Evolutionary conservation across 2,797 vertebrate genomes (phyloP).

Genomic region (Agapornis canus): DNA sequence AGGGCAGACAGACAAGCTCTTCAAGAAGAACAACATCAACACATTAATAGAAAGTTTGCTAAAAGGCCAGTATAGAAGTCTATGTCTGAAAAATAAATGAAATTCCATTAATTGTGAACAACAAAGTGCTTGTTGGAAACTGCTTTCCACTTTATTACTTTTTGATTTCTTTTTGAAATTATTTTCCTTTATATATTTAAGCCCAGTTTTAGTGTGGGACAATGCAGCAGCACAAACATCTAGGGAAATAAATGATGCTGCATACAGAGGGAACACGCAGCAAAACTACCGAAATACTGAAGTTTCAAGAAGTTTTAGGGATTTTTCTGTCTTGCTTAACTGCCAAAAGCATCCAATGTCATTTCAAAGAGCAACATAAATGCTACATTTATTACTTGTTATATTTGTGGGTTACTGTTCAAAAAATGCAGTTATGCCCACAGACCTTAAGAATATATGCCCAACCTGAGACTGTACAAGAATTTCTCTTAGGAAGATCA

Average conservation of each 20-base stretch:
- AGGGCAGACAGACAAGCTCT: constrained; percentile 1
- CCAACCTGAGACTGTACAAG: neutral
- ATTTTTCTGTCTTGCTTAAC: neutral
- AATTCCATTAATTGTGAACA: neutral
- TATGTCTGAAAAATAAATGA: neutral
- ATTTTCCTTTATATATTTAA: neutral
- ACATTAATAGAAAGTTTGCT: neutral
- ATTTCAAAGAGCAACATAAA: neutral
- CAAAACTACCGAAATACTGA: neutral
- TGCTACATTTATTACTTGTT: neutral
- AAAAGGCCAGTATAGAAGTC: neutral
- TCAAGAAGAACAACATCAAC: neutral
- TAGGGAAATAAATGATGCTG: neutral
- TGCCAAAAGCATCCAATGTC: neutral
- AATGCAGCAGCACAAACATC: neutral
- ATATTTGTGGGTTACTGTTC: neutral
- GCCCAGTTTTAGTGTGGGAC: neutral
- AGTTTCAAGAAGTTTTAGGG: neutral
- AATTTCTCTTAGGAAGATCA: neutral
- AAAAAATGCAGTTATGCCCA: neutral
- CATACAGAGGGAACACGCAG: neutral
- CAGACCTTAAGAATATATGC: neutral
- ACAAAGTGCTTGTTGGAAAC: neutral
- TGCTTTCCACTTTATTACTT: neutral
- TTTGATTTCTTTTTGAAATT: neutral